A percentile compares a stretch with the other conserved stretches of the same genome.
phyloP scores from a whole-genome alignment of 2,888 invertebrate genomes.

The Chalcosyrphus nemorum region DNA sequence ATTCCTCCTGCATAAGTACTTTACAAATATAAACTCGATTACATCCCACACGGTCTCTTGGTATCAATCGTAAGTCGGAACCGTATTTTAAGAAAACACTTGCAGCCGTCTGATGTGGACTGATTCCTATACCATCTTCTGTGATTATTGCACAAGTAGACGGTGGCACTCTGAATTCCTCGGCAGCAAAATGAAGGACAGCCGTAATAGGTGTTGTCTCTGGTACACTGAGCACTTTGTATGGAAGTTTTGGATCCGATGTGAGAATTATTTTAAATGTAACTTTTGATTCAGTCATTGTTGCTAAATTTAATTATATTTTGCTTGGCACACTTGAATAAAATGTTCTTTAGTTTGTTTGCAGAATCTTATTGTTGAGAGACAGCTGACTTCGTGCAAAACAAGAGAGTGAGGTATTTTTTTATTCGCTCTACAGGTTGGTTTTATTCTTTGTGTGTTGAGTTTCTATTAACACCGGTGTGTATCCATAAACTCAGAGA shows the following conservation, averaged over 20 bases:
- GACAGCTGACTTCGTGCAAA: not conserved
- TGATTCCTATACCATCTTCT: conserved; percentile 99
- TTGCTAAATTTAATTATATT: not conserved
- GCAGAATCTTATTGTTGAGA: not conserved
- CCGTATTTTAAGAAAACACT: conserved; percentile 99
- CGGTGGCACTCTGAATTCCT: conserved; percentile 98
- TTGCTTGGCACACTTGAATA: too few relatives aligned
- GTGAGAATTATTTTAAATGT: conserved; percentile 99
- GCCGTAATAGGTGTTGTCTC: conserved; percentile 99
- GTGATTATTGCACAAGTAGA: conserved; percentile 99
- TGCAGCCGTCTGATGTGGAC: conserved; percentile 99
- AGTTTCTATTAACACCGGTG: not conserved
- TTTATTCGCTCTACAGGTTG: not conserved
- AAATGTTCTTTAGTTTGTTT: too few relatives aligned
- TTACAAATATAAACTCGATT: not conserved
- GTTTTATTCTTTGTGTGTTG: not conserved
- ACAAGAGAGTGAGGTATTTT: not conserved
- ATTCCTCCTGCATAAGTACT: not conserved
- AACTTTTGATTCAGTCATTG: conserved; percentile 87
- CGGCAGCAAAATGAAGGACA: conserved; percentile 99
- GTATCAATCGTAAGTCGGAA: conserved; percentile 96
- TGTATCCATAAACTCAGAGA: not conserved
- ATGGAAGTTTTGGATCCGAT: conserved; percentile 99
- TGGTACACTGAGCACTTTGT: conserved; percentile 98
- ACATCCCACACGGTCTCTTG: conserved; percentile 96